Percentiles rank a stretch among this genome's conserved stretches.
Conservation (phyloP, 2,888 invertebrate species). For the Yponomeuta cagnagella region DNA sequence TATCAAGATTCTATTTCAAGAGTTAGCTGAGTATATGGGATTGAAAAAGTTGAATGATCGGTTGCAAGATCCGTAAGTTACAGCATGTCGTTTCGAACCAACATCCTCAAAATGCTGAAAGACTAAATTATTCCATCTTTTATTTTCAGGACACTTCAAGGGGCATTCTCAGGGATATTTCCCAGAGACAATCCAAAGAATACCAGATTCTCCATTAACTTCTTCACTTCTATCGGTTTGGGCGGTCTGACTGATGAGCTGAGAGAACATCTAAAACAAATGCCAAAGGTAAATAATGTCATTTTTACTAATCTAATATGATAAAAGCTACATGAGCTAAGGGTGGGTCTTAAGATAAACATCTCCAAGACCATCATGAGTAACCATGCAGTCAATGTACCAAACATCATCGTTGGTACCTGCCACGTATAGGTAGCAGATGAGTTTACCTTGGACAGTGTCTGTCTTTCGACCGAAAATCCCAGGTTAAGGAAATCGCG, state of each 20-base stretch:
- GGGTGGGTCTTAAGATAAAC: too few relatives aligned
- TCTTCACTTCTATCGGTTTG: constrained; percentile 97
- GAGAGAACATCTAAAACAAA: constrained; percentile 89
- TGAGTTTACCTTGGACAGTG: too few relatives aligned
- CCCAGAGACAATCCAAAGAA: constrained; percentile 97
- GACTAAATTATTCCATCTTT: constrained; percentile 19
- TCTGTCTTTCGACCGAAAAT: too few relatives aligned
- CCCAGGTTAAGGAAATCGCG: too few relatives aligned
- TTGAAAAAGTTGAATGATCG: constrained; percentile 92
- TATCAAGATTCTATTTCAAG: constrained; percentile 97
- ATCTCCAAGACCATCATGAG: too few relatives aligned
- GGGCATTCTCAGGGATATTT: constrained; percentile 93
- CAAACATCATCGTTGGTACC: too few relatives aligned
- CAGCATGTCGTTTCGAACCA: constrained; percentile 21
- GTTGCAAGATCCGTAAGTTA: constrained; percentile 90
- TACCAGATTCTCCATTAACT: constrained; percentile 97
- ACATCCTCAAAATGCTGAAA: constrained; percentile 16
- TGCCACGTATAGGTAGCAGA: too few relatives aligned
- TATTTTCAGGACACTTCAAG: constrained; percentile 84
- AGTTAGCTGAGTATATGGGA: constrained; percentile 97
- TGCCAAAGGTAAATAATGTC: constrained; percentile 75
- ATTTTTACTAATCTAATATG: not conserved
- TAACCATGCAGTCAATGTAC: too few relatives aligned
- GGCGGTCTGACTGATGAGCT: constrained; percentile 97
- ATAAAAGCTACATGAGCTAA: too few relatives aligned